Conservation (phyloP, 1,140 invertebrate genomes). For the Bradynema listronoti region DNA sequence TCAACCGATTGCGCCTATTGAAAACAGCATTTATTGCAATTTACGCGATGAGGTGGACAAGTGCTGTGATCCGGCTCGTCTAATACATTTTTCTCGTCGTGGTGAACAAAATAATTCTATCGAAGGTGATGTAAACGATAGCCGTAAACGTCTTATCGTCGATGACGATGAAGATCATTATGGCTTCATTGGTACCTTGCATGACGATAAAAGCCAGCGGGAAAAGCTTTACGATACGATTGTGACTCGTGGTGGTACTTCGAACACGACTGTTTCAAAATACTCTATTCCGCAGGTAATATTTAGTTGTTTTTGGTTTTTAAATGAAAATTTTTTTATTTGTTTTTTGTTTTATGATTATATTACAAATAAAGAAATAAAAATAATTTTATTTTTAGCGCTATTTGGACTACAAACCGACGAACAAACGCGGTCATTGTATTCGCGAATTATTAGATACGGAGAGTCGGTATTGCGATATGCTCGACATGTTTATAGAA, state of each 20-base stretch:
- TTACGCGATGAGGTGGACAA: constrained; percentile 25
- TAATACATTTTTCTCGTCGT: constrained; percentile 5
- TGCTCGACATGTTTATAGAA: constrained; percentile 75
- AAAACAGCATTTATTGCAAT: constrained; percentile 34
- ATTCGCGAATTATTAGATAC: constrained; percentile 90
- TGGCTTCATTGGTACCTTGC: constrained; percentile 6
- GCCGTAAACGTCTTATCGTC: background rate
- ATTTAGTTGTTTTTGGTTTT: too few species aligned
- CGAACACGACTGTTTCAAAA: too few species aligned
- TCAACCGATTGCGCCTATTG: constrained; percentile 1
- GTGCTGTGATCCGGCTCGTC: background rate
- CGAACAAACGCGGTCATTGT: constrained; percentile 84
- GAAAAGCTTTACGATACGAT: constrained; percentile 37
- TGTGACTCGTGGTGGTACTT: constrained; percentile 15
- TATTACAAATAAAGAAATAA: background rate
- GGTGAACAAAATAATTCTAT: too few species aligned
- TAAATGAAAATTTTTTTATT: too few species aligned
- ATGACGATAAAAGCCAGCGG: constrained; percentile 23
- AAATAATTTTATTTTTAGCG: constrained; percentile 31
- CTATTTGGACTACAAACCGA: constrained; percentile 41
- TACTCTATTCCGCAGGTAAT: too few species aligned
- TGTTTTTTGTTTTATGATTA: too few species aligned
- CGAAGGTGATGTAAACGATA: background rate
- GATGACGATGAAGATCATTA: constrained; percentile 15
- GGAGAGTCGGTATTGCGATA: constrained; percentile 90